These are phyloP conservation scores for Heliconius ethilla DNA, from an alignment of 2,888 invertebrate species.

Conservation along the genomic window DNA sequence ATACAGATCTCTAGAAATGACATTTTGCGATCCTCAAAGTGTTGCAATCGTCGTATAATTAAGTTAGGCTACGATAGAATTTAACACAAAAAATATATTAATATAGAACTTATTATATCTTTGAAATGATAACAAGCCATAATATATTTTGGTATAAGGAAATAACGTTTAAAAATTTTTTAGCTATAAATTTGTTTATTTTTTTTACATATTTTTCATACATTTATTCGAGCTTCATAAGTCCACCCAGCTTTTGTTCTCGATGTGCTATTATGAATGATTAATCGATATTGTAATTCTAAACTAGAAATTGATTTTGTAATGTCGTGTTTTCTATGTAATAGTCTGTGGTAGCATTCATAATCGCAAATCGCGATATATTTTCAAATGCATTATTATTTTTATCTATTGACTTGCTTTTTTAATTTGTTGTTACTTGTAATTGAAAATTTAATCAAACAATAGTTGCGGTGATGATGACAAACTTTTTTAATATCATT, in stretches of 20 bases:
- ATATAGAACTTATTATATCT: slow-evolving; percentile 72
- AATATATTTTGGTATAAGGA: slow-evolving; percentile 82
- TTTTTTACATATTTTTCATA: slow-evolving; percentile 47
- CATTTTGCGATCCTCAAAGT: slow-evolving; percentile 75
- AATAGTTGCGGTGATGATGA: slow-evolving; percentile 51
- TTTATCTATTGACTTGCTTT: slow-evolving; percentile 39
- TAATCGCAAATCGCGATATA: slow-evolving; percentile 22
- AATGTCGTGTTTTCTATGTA: not conserved
- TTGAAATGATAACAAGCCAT: slow-evolving; percentile 78
- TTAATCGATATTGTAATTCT: slow-evolving; percentile 12
- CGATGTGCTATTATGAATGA: slow-evolving; percentile 30
- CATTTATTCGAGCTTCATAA: slow-evolving; percentile 45
- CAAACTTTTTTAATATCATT: slow-evolving; percentile 27
- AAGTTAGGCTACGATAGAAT: slow-evolving; percentile 73
- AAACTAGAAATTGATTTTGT: slow-evolving; percentile 18
- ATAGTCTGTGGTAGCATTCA: slow-evolving; percentile 21
- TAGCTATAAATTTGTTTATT: slow-evolving; percentile 68
- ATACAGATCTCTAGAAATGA: slow-evolving; percentile 74
- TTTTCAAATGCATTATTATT: slow-evolving; percentile 42
- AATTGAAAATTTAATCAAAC: slow-evolving; percentile 56
- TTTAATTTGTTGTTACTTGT: slow-evolving; percentile 31
- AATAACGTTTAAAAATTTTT: slow-evolving; percentile 64
- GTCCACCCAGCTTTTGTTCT: slow-evolving; percentile 58
- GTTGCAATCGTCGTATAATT: slow-evolving; percentile 75
- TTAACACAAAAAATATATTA: slow-evolving; percentile 69